phyloP scores from a whole-genome alignment of 1,140 invertebrate species.

The Hestina assimilis region DNA sequence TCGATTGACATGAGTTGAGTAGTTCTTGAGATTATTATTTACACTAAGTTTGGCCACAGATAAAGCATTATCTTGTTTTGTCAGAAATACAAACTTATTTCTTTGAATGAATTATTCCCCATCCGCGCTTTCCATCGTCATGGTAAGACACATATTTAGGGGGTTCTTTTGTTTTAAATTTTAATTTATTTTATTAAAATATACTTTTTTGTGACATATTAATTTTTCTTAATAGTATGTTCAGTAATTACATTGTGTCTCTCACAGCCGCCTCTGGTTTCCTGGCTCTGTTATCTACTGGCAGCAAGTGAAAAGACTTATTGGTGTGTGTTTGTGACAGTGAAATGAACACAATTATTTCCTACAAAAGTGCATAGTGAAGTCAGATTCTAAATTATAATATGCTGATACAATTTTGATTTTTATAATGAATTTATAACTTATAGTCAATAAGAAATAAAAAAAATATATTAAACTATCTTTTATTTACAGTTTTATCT shows the following conservation, averaged over 20 bases:
- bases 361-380: slow-evolving; percentile 23
- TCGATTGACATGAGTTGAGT: no score
- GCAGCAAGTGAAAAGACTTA: slow-evolving; percentile 70
- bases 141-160: no score
- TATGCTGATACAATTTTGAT: slow-evolving; percentile 35
- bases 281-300: slow-evolving; percentile 94
- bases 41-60: no score
- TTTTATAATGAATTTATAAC: slow-evolving; percentile 58
- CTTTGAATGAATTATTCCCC: no score
- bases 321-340: slow-evolving; percentile 34
- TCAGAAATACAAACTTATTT: no score
- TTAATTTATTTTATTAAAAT: neutral
- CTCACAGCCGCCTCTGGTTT: slow-evolving; percentile 91
- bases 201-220: neutral
- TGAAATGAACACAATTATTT: slow-evolving; percentile 32
- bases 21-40: no score
- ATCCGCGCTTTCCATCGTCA: no score
- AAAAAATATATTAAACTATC: no score
- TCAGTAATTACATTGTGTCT: slow-evolving; percentile 93
- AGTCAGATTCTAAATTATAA: slow-evolving; percentile 36
- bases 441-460: slow-evolving; percentile 51
- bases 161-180: neutral
- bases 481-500: no score
- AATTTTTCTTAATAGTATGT: slow-evolving; percentile 66
- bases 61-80: no score